Percentiles rank a stretch among this genome's conserved stretches.
Conservation (phyloP, 2,888 invertebrate species). For the Pachymerium ferrugineum region DNA sequence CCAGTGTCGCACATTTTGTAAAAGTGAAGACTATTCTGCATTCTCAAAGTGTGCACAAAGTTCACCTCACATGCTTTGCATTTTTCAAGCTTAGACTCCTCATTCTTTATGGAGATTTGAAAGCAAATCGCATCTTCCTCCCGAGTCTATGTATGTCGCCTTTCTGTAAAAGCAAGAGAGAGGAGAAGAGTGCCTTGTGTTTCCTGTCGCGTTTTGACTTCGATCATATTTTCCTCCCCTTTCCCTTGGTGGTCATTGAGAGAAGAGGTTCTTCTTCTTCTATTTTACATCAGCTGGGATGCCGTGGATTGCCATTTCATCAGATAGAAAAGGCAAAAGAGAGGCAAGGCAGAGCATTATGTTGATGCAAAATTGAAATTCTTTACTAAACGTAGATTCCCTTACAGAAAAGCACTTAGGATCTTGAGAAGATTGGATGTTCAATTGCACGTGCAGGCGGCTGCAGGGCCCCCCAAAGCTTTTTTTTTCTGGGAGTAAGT, state of each 20-base stretch:
- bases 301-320: conserved; percentile 19
- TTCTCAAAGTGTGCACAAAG: conserved; percentile 7
- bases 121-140: conserved; percentile 15
- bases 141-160: conserved; percentile 20
- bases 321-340: conserved; percentile 16
- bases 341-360: background rate
- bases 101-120: conserved; percentile 27
- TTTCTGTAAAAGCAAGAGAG: conserved; percentile 15
- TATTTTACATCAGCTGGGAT: conserved; percentile 19
- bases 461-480: background rate
- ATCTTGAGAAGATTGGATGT: conserved; percentile 17
- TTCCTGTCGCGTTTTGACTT: conserved; percentile 25
- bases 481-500: background rate
- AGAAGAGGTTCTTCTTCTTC: conserved; percentile 15
- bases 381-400: conserved; percentile 21
- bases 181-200: conserved; percentile 17
- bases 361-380: conserved; percentile 27
- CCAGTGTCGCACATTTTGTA: conserved; percentile 9
- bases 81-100: conserved; percentile 19
- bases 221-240: conserved; percentile 22
- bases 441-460: conserved; percentile 23
- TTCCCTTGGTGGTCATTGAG: conserved; percentile 25
- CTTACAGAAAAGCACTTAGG: conserved; percentile 23
- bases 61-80: conserved; percentile 19
- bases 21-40: conserved; percentile 12